Evolutionary conservation across 2,113 vertebrate species (phyloP), one percentile per base, ranked within the genome.

Genomic region (Oxyura jamaicensis): DNA sequence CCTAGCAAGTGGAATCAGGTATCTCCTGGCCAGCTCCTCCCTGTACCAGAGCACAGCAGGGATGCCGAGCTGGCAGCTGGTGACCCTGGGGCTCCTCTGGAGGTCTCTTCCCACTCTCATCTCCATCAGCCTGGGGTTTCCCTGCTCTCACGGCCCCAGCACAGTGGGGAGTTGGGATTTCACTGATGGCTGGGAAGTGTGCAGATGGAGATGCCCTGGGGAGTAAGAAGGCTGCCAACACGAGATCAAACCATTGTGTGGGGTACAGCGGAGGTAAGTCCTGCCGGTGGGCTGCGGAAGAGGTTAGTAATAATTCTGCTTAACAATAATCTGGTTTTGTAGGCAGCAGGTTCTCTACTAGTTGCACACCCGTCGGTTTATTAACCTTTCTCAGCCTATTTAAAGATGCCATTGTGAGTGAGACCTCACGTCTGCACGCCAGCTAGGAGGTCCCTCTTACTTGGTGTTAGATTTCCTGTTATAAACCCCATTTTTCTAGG

Each of bases 181-280:
- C 39, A 48, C 29, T 42, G 7, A 17, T 1, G 13, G 33, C 15
- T 16, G n/a, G 35, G 19, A 66, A 72, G 15, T 16, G 8, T 6
- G 25, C 1, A 5, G 29, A 8, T 52, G 10, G 29, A 0, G 8
- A 50, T 22, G 26, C 31, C 10, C 11, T 4, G 18, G 33, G 26
- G 18, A 19, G 14, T 4, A 3, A 12, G 16, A 31, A 72, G 8
- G 65, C 11, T 56, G 35, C 7, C 13, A 8, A 31, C 36, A 4
- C 22, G 11, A 23, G n/a, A 65, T n/a, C 26, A 7, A 83, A 71
- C 15, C 50, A 21, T 28, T 74, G 33, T 3, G 17, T 72, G 44
- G 60, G 6, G 41, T 46, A 44, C 31, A 62, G 31, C 5, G 5
- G 36, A 60, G 31, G 28, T 56, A 53, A 87, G 73, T 65, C 59